Evolutionary conservation across 2,797 vertebrate genomes (phyloP).

Genomic region (Mormyrops boulengeri): DNA sequence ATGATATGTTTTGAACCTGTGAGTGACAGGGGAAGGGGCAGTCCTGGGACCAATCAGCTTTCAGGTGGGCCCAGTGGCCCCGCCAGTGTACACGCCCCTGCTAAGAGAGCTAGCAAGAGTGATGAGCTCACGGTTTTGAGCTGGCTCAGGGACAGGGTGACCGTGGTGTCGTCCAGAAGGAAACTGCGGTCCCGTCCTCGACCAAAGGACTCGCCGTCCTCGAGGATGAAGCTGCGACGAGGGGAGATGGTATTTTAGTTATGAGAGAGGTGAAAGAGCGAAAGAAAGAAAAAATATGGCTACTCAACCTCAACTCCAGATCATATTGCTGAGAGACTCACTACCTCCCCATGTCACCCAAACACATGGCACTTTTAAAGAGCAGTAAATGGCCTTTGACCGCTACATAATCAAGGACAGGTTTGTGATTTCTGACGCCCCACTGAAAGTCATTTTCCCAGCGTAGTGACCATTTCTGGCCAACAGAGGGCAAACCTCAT

Average conservation of each 20-base stretch:
- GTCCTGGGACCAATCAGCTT: not conserved
- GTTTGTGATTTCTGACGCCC: not conserved
- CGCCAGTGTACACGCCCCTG: not conserved
- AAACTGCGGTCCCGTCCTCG: conserved; percentile 89
- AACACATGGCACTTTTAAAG: not conserved
- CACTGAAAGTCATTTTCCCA: not conserved
- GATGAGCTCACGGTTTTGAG: conserved; percentile 78
- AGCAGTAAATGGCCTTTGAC: not conserved
- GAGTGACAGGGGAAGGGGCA: not conserved
- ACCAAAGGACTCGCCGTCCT: conserved; percentile 92
- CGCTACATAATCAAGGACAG: not conserved
- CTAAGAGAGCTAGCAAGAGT: not conserved
- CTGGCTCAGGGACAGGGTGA: conserved; percentile 87
- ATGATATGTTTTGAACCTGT: not conserved
- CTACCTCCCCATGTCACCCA: not conserved
- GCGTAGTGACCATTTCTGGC: not conserved
- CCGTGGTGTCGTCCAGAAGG: conserved; percentile 88
- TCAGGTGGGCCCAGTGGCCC: not conserved
- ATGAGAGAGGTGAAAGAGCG: too few species aligned
- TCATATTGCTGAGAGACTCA: not conserved
- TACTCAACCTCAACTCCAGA: not conserved
- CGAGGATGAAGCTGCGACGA: conserved; percentile 77
- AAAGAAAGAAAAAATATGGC: not conserved
- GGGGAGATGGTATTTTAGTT: not conserved
- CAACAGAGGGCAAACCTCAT: not conserved